phyloP scores from a whole-genome alignment of 2,888 invertebrate species.

The Drosophila parthenogenetica region DNA sequence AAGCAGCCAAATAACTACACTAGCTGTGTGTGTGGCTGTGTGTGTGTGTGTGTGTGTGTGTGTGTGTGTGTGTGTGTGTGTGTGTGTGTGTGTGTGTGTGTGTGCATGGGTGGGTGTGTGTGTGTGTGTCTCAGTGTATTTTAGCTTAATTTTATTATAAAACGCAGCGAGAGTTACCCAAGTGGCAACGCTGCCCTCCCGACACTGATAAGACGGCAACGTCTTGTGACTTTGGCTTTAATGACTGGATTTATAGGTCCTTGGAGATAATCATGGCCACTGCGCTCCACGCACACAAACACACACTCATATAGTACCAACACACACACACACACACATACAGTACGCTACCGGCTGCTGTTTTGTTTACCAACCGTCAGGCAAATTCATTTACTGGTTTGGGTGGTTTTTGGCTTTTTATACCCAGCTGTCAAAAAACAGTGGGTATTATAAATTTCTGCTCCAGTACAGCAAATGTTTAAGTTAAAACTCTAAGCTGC shows the following conservation, averaged over 20 bases:
- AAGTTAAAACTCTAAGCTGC: too few relatives aligned
- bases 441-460: not conserved
- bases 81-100: constrained; percentile 8
- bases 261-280: constrained; percentile 84
- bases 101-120: constrained; percentile 5
- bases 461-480: too few relatives aligned
- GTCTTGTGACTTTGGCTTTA: constrained; percentile 85
- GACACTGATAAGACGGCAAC: constrained; percentile 73
- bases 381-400: constrained; percentile 8
- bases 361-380: constrained; percentile 76
- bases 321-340: constrained; percentile 9
- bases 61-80: too few relatives aligned
- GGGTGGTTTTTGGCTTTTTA: constrained; percentile 24
- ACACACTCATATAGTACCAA: constrained; percentile 30
- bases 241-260: constrained; percentile 85
- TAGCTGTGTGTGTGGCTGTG: constrained; percentile 3
- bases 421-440: constrained; percentile 1
- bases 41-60: constrained; percentile 15
- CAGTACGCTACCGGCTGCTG: constrained; percentile 51
- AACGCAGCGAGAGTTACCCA: constrained; percentile 40
- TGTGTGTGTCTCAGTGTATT: constrained; percentile 30
- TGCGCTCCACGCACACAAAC: constrained; percentile 33
- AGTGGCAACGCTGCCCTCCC: constrained; percentile 32
- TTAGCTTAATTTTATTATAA: constrained; percentile 69
- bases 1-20: constrained; percentile 31